These are phyloP conservation scores for Heteromurus nitidus DNA, from an alignment of 2,888 invertebrate species.

Conservation along the genomic window DNA sequence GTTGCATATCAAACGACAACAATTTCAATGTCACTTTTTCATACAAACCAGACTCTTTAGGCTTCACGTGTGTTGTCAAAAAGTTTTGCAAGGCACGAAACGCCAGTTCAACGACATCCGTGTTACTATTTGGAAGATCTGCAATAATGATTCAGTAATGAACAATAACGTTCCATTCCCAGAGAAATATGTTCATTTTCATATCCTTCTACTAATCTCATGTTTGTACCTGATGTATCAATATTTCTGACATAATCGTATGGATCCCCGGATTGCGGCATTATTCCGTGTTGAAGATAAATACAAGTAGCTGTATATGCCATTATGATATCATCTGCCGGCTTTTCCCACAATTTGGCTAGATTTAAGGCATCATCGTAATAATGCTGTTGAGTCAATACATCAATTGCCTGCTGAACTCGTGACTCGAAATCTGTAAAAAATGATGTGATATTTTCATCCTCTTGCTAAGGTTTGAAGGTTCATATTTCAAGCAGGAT, in stretches of 20 bases:
- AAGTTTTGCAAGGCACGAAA: constrained; percentile 70
- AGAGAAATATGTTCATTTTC: neutral
- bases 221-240: constrained; percentile 66
- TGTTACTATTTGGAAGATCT: constrained; percentile 69
- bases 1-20: constrained; percentile 53
- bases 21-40: constrained; percentile 67
- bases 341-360: constrained; percentile 66
- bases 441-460: neutral
- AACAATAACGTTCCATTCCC: constrained; percentile 26
- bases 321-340: constrained; percentile 61
- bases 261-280: constrained; percentile 69
- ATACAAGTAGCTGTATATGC: constrained; percentile 56
- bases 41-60: constrained; percentile 67
- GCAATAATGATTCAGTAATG: constrained; percentile 18
- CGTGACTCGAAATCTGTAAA: constrained; percentile 62
- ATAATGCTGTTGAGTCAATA: constrained; percentile 61
- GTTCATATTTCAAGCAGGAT: too few species aligned
- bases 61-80: constrained; percentile 61
- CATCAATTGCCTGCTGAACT: constrained; percentile 65
- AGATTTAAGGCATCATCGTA: constrained; percentile 71
- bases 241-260: constrained; percentile 70
- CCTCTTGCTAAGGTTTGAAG: neutral
- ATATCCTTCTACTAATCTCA: neutral
- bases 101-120: constrained; percentile 66
- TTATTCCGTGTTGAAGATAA: constrained; percentile 65